Evolutionary conservation across 92 coral and sea anemone species (phyloP).

Genomic region (Porites cylindrica): DNA sequence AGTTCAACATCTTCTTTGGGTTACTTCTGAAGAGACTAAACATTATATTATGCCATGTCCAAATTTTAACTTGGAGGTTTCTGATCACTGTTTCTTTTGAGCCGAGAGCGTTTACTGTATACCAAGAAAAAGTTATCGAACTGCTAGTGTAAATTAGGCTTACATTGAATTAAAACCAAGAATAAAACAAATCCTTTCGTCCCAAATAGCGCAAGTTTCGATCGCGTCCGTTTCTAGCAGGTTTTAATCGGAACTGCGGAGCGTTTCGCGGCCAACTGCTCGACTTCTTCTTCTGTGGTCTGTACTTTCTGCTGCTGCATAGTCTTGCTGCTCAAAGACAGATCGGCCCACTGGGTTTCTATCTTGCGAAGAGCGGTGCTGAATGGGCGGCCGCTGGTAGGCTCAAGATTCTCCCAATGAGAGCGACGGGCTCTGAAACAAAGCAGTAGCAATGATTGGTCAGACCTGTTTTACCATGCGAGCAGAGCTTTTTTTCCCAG

Average conservation of each 20-base stretch:
- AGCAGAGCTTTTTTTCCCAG: background rate
- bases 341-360: conserved; percentile 29
- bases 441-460: background rate
- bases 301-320: conserved; percentile 70
- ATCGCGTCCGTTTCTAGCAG: background rate
- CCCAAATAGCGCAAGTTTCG: background rate
- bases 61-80: no score
- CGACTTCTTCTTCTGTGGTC: conserved; percentile 82
- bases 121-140: no score
- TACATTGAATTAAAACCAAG: background rate
- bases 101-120: no score
- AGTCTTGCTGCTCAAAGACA: conserved; percentile 49
- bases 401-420: conserved; percentile 78
- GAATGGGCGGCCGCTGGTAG: conserved; percentile 79
- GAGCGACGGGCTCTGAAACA: conserved; percentile 65
- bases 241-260: background rate
- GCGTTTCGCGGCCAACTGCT: conserved; percentile 50
- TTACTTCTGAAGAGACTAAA: no score
- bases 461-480: background rate
- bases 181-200: background rate
- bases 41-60: no score
- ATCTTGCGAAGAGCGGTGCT: conserved; percentile 34
- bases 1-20: no score
- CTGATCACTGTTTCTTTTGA: no score
- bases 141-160: no score